A percentile compares a stretch with the other conserved stretches of the same genome.
Conservation (phyloP, 2,113 vertebrate species). For the Phylloscopus trochiloides region DNA sequence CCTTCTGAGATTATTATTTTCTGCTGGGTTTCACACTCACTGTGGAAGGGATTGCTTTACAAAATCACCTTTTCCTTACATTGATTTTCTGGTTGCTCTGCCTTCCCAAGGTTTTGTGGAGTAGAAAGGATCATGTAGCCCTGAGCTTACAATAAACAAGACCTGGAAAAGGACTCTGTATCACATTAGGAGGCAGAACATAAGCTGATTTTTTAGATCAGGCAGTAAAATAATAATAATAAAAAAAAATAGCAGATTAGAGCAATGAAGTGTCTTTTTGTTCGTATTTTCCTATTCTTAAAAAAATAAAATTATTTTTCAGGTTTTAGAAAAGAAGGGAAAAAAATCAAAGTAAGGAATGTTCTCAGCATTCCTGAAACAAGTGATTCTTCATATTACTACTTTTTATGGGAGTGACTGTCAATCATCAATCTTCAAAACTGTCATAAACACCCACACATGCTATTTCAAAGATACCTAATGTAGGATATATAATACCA, state of each 20-base stretch:
- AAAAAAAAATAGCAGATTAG: neutral
- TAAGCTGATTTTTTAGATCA: neutral
- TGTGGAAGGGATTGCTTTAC: neutral
- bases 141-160: neutral
- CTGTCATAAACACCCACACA: conserved; percentile 56
- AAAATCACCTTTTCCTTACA: neutral
- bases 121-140: neutral
- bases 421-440: conserved; percentile 59
- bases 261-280: neutral
- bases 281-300: conserved; percentile 7
- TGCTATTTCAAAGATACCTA: conserved; percentile 59
- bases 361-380: conserved; percentile 26
- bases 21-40: neutral
- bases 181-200: neutral
- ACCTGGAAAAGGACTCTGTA: neutral
- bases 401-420: conserved; percentile 50
- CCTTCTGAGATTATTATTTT: neutral
- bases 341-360: neutral
- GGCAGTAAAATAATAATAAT: neutral
- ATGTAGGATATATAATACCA: conserved; percentile 63
- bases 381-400: conserved; percentile 39
- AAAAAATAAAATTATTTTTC: conserved; percentile 18
- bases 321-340: neutral
- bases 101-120: neutral
- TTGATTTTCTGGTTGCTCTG: neutral